A percentile compares a stretch with the other conserved stretches of the same genome.
Evolutionary conservation across 2,797 vertebrate genomes (phyloP).

Genomic region (Monodelphis domestica): DNA sequence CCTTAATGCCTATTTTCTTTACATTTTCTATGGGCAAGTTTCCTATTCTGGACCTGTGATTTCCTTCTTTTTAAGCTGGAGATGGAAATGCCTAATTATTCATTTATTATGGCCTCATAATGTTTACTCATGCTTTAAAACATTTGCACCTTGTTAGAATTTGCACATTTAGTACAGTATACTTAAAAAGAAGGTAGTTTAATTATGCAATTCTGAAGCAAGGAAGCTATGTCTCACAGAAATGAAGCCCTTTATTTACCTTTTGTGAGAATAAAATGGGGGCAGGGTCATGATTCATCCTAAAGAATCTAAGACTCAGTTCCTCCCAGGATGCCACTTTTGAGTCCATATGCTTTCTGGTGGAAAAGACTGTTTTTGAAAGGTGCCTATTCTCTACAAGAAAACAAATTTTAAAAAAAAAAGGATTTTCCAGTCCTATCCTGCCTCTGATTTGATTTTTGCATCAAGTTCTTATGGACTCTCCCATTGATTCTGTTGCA

Average conservation of each 20-base stretch:
- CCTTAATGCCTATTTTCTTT: too few species aligned
- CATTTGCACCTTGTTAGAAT: neutral
- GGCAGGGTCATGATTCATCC: neutral
- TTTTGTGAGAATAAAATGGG: neutral
- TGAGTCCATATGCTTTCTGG: neutral
- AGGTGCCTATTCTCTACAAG: neutral
- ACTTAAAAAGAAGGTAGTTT: neutral
- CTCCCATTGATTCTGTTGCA: neutral
- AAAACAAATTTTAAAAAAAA: neutral
- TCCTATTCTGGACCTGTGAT: neutral
- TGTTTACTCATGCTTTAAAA: slow-evolving; percentile 5
- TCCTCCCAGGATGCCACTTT: neutral
- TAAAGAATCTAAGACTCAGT: neutral
- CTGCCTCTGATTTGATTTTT: neutral
- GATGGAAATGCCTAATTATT: neutral
- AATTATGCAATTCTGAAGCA: neutral
- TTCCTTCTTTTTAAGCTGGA: slow-evolving; percentile 16
- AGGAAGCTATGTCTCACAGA: neutral
- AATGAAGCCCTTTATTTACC: neutral
- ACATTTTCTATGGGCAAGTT: neutral
- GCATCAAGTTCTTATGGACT: neutral
- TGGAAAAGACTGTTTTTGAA: neutral
- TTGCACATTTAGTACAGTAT: neutral
- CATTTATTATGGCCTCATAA: slow-evolving; percentile 2
- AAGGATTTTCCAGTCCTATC: neutral